phyloP scores from a whole-genome alignment of 2,888 invertebrate species.

The Heliconius aoede region DNA sequence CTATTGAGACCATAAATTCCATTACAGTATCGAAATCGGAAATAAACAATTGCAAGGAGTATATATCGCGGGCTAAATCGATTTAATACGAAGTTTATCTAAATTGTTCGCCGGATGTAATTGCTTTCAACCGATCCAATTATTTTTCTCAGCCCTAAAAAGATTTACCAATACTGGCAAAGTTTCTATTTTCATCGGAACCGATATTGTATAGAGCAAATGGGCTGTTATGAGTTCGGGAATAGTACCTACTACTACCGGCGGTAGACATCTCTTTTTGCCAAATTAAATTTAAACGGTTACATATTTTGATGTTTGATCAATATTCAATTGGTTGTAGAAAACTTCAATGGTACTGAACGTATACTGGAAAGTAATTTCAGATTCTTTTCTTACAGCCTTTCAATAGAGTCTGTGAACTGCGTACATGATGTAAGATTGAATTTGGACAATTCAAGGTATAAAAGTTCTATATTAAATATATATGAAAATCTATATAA shows the following conservation, averaged over 20 bases:
- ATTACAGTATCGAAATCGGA: slow-evolving; percentile 9
- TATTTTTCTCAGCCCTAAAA: slow-evolving; percentile 79
- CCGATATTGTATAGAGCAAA: slow-evolving; percentile 66
- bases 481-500: neutral
- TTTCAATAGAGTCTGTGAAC: neutral
- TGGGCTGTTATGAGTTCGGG: slow-evolving; percentile 44
- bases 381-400: neutral
- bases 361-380: slow-evolving; percentile 11
- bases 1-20: slow-evolving; percentile 11
- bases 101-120: slow-evolving; percentile 75
- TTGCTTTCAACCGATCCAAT: slow-evolving; percentile 80
- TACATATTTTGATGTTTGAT: slow-evolving; percentile 13
- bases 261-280: slow-evolving; percentile 38
- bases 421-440: neutral
- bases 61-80: slow-evolving; percentile 53
- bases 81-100: slow-evolving; percentile 72
- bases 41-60: slow-evolving; percentile 39
- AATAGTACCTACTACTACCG: slow-evolving; percentile 31
- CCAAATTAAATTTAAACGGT: slow-evolving; percentile 36
- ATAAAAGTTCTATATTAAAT: neutral
- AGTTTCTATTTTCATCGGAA: slow-evolving; percentile 70
- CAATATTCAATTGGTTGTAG: slow-evolving; percentile 5
- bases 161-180: slow-evolving; percentile 63
- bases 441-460: neutral
- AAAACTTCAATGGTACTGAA: neutral